Evolutionary conservation across 1,140 invertebrate genomes (phyloP), one percentile per base, ranked within the genome.

Genomic region (Diachasmimorpha longicaudata): DNA sequence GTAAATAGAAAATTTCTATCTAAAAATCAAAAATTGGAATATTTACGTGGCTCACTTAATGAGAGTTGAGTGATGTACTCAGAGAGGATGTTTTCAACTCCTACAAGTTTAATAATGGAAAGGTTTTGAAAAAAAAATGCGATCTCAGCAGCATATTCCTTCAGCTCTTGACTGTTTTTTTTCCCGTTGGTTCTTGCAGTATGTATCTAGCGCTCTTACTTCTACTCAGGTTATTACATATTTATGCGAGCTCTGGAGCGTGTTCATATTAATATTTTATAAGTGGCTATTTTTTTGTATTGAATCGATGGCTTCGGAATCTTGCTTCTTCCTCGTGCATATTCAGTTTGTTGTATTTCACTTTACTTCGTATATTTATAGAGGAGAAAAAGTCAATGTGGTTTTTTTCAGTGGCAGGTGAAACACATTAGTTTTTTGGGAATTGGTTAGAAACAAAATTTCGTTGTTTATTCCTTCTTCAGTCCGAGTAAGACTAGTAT

Each of bases 261-360:
- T 74, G 69, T 75, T 68, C 73, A 73, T 71, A 82, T 82, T 80
- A 82, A 82, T 82, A 82, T 81, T 82, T 79, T 81, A 82, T 81
- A 19, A n/a, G 39, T 48, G 48, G 48, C 48, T 52, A 52, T 52
- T 52, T 52, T n/a, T 52, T 52, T 52, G 6, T 52, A 52, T 52
- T 52, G 48, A 52, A 52, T 52, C 48, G 48, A 52, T 46, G 13
- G 37, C 69, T 31, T n/a, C n/a, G n/a, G 68, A 23, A 42, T 42
- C 19, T 14, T 19, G n/a, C 13, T 31, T 66, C 31, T 66, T 66
- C 4, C 25, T 25, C 31, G 11, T 31, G 21, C 10, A 14, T 31
- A 13, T 66, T 25, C 21, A 31, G 23, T 13, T 19, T 31, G n/a
- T 11, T 25, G 21, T 9, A n/a, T 66, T 31, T 25, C 21, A 66